Base-by-base conservation (phyloP, 2,797 vertebrate species). In the Thunnus albacares region DNA sequence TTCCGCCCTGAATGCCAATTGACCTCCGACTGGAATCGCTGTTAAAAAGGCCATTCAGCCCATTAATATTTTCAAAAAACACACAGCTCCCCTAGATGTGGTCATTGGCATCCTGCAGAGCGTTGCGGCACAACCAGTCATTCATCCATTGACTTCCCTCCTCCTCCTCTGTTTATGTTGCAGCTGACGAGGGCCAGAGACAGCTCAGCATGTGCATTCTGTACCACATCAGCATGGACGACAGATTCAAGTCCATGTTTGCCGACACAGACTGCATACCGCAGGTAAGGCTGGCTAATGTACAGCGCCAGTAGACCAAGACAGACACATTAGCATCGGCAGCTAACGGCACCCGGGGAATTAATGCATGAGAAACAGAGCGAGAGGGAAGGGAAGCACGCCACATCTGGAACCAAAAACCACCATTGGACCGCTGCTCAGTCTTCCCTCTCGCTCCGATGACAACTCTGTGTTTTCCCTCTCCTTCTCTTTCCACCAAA, bases 191-290 rank as follows among this genome's bases (percentile, higher is more conserved):
- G 94, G 97, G 77, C 90, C 97, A 98, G 94, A 97, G 96, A 88
- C 97, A 97, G 93, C 94, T 97, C 82, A 95, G 97, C 53, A 96
- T 97, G 95, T 97, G 97, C 90, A 95, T 99, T 89, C 96, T 99
- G 80, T 98, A 98, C 92, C 97, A 98, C 93, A 97, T 99, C 94
- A 98, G 96, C 90, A 96, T 97, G 96, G 97, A 96, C 64, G 97
- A 98, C 89, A 95, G 95, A 82, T 97, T 97, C 92, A 98, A 97
- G 90, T 96, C 97, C 51, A 96, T 97, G 97, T 99, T 99, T 92
- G 96, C 97, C 0, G 96, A 97, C 89, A 97, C 97, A 1, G 97
- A 97, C 92, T 97, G 97, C 85, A 97, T 98, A 93, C 97, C 97
- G 18, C 97, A 98, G 97, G 97, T 98, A 95, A 56, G 96, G 83